A percentile compares a stretch with the other conserved stretches of the same genome.
Evolutionary conservation across 2,888 invertebrate species (phyloP).

Genomic region (Cheilosia scutellata): DNA sequence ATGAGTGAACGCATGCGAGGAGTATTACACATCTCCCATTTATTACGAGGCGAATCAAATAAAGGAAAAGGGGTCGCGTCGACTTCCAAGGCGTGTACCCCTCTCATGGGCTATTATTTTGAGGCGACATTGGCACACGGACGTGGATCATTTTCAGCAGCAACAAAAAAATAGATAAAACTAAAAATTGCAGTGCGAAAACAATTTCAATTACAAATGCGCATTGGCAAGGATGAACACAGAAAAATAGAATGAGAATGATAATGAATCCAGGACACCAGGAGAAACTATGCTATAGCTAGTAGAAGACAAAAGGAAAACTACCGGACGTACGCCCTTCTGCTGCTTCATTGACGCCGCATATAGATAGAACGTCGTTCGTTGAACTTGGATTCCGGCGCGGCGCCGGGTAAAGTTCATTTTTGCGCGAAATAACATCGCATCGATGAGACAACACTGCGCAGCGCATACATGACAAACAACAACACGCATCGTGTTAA

Average conservation of each 20-base stretch:
- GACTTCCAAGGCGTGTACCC: too few relatives aligned
- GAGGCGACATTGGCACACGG: slow-evolving; percentile 35
- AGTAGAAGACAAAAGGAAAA: slow-evolving; percentile 3
- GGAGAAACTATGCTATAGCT: not conserved
- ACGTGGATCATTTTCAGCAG: not conserved
- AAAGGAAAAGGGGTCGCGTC: slow-evolving; percentile 15
- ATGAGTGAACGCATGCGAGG: slow-evolving; percentile 15
- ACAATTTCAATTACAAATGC: slow-evolving; percentile 35
- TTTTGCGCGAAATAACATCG: slow-evolving; percentile 41
- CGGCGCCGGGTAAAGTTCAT: slow-evolving; percentile 47
- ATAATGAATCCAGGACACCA: not conserved
- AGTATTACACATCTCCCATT: not conserved
- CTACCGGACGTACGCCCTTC: slow-evolving; percentile 8
- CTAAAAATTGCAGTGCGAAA: not conserved
- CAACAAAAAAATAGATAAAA: not conserved
- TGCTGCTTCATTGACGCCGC: slow-evolving; percentile 45
- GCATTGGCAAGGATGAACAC: not conserved
- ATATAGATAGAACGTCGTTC: slow-evolving; percentile 31
- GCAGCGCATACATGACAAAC: slow-evolving; percentile 16
- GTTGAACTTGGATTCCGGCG: slow-evolving; percentile 60
- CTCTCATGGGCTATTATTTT: not conserved
- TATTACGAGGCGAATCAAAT: slow-evolving; percentile 14
- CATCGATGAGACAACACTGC: slow-evolving; percentile 19
- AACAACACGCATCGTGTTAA: slow-evolving; percentile 4
- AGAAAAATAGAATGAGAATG: not conserved